phyloP scores from a whole-genome alignment of 2,888 invertebrate species.

The Carpatolechia fugitivella region DNA sequence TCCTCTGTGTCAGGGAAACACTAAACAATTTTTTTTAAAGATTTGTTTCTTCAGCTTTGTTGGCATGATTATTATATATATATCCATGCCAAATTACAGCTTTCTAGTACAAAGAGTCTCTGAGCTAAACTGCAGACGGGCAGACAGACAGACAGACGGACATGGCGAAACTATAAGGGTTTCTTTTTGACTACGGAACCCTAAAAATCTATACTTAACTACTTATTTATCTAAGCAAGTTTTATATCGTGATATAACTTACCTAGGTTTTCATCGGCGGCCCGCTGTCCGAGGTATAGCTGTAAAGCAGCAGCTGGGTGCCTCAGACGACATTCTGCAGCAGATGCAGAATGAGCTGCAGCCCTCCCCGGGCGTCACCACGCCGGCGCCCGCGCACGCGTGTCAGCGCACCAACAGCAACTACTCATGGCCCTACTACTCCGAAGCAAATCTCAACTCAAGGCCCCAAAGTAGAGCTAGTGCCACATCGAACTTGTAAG shows the following conservation, averaged over 20 bases:
- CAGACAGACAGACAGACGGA: no score
- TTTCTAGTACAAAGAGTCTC: no score
- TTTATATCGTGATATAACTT: background rate
- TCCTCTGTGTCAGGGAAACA: no score
- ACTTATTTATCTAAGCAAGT: background rate
- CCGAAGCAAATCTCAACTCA: constrained; percentile 76
- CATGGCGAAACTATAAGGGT: no score
- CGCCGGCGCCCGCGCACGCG: constrained; percentile 48
- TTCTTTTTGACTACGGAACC: no score
- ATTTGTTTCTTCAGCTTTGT: no score
- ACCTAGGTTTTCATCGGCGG: constrained; percentile 85
- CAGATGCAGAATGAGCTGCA: constrained; percentile 87
- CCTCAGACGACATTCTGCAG: constrained; percentile 88
- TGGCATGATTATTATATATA: no score
- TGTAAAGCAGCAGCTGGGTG: constrained; percentile 88
- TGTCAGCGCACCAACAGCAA: constrained; percentile 61
- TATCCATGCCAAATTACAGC: no score
- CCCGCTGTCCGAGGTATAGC: constrained; percentile 92
- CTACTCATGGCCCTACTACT: constrained; percentile 84
- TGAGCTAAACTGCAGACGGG: no score
- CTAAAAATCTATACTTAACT: no score
- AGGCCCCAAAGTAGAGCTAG: constrained; percentile 65
- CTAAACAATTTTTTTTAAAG: no score
- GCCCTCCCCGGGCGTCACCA: constrained; percentile 47
- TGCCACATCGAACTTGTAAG: constrained; percentile 58